These are phyloP conservation scores for Trissolcus basalis DNA, from an alignment of 1,140 invertebrate species.

Conservation along the genomic window DNA sequence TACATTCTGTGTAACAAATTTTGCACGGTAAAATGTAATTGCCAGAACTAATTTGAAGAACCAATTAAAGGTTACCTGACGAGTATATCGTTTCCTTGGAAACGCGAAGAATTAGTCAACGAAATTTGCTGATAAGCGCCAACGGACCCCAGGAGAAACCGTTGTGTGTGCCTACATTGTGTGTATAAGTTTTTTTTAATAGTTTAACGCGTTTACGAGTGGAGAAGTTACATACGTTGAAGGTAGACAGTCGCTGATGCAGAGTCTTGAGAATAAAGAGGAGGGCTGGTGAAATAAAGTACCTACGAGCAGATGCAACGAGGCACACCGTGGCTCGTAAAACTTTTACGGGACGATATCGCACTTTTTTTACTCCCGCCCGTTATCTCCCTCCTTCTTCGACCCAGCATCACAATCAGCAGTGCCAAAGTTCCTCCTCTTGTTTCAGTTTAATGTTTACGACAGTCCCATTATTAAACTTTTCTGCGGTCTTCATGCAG, in stretches of 20 bases:
- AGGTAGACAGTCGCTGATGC: slow-evolving; percentile 46
- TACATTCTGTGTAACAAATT: too few species aligned
- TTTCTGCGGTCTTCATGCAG: slow-evolving; percentile 43
- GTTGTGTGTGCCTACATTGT: slow-evolving; percentile 29
- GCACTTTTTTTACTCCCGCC: slow-evolving; percentile 46
- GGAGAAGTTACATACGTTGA: slow-evolving; percentile 60
- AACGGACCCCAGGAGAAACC: background rate
- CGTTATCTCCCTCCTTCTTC: slow-evolving; percentile 10
- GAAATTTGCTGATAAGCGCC: too few species aligned
- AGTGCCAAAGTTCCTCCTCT: slow-evolving; percentile 36
- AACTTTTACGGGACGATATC: slow-evolving; percentile 67
- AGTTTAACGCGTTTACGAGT: slow-evolving; percentile 62
- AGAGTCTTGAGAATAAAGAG: slow-evolving; percentile 58
- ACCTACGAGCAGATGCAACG: slow-evolving; percentile 67
- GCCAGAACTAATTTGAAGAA: too few species aligned
- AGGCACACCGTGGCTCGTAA: slow-evolving; percentile 66
- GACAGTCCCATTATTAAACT: slow-evolving; percentile 66
- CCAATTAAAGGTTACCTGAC: too few species aligned
- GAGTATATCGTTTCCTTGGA: too few species aligned
- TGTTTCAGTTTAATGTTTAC: slow-evolving; percentile 63
- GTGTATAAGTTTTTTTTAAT: slow-evolving; percentile 50
- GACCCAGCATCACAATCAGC: slow-evolving; percentile 27
- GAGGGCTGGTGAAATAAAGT: slow-evolving; percentile 61
- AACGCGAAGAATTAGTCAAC: too few species aligned
- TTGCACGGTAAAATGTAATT: too few species aligned